phyloP scores from a whole-genome alignment of 2,113 vertebrate species.

The Rissa tridactyla region DNA sequence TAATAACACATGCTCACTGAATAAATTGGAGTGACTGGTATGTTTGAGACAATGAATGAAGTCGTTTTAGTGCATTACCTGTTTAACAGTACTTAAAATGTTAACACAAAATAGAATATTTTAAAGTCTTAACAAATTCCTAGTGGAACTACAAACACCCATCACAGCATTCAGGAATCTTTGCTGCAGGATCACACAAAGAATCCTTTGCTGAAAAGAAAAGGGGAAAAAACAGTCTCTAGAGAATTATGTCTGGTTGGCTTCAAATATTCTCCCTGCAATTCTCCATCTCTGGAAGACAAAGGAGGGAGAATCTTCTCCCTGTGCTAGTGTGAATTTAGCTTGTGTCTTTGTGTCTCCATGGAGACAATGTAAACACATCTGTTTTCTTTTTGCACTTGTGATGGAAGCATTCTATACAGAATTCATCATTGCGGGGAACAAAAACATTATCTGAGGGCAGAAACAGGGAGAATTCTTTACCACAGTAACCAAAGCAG shows the following conservation, averaged over 20 bases:
- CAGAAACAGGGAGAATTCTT: not conserved
- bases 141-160: not conserved
- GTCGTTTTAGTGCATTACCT: not conserved
- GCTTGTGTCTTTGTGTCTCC: conserved; percentile 59
- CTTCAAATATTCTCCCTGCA: not conserved
- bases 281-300: conserved; percentile 34
- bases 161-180: not conserved
- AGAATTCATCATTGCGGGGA: not conserved
- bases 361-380: conserved; percentile 70
- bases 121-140: not conserved
- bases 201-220: not conserved
- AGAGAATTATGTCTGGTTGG: not conserved
- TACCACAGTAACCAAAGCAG: not conserved
- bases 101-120: not conserved
- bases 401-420: not conserved
- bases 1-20: not conserved
- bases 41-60: not conserved
- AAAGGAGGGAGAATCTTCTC: conserved; percentile 40
- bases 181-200: not conserved
- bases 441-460: not conserved
- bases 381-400: conserved; percentile 55
- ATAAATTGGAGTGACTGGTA: not conserved
- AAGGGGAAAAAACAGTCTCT: not conserved
- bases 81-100: not conserved
- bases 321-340: not conserved